These are phyloP conservation scores for Pomatorhinus ruficollis DNA, from an alignment of 2,113 vertebrate genomes.

Conservation along the genomic window DNA sequence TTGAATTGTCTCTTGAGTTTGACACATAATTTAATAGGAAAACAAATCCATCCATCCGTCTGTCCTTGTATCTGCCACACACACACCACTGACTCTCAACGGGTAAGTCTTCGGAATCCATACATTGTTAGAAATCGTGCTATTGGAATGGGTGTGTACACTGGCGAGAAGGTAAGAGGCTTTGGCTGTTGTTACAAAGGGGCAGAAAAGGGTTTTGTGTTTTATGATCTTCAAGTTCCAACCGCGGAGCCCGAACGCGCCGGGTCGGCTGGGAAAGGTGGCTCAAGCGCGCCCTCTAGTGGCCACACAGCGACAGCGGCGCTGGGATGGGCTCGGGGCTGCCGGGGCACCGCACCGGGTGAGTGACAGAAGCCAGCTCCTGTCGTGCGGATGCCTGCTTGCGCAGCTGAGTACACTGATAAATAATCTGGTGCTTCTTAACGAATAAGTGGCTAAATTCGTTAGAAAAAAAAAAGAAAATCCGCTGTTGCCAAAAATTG, in stretches of 20 bases:
- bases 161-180: not conserved
- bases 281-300: slow-evolving; percentile 30
- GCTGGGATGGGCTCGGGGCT: not conserved
- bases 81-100: rapidly evolving
- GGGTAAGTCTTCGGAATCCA: not conserved
- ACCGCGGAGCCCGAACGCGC: rapidly evolving
- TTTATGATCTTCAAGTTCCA: rapidly evolving
- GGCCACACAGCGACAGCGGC: not conserved
- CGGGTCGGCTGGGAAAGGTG: not conserved
- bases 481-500: not conserved
- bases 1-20: not conserved
- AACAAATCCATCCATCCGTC: rapidly evolving
- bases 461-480: not conserved
- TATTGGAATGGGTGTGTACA: not conserved
- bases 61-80: not conserved
- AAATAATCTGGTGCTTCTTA: not conserved
- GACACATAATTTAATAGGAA: not conserved
- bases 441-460: not conserved
- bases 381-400: not conserved
- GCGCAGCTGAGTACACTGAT: not conserved
- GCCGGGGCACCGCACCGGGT: rapidly evolving
- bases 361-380: not conserved
- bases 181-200: not conserved
- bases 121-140: not conserved
- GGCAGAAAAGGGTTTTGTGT: not conserved